Evolutionary conservation across 2,888 invertebrate genomes (phyloP).

Genomic region (Athetis lepigone): DNA sequence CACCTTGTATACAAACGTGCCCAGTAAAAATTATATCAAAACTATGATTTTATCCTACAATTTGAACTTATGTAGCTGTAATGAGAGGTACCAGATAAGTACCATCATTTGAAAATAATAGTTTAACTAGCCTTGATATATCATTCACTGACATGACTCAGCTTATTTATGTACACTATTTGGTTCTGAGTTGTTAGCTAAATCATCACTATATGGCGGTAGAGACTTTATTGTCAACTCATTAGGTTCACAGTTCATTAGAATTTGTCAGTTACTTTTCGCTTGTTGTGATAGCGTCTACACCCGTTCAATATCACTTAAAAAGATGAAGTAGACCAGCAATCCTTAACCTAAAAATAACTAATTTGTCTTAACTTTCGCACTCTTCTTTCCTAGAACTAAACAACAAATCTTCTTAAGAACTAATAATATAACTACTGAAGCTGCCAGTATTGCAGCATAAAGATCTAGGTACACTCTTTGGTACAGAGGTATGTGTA

Average conservation of each 20-base stretch:
- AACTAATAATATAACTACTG: constrained; percentile 16
- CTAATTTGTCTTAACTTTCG: constrained; percentile 46
- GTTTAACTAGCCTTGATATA: too few relatives aligned
- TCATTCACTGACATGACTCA: background rate
- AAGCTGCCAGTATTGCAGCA: constrained; percentile 39
- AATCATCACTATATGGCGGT: background rate
- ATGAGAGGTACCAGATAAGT: too few relatives aligned
- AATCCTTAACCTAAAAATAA: background rate
- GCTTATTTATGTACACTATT: background rate
- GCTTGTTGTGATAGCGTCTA: too few relatives aligned
- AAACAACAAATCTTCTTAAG: constrained; percentile 11
- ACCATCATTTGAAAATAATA: too few relatives aligned
- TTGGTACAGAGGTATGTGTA: constrained; percentile 73
- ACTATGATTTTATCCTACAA: too few relatives aligned
- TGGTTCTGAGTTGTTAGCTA: background rate
- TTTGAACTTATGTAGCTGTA: too few relatives aligned
- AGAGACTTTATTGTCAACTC: too few relatives aligned
- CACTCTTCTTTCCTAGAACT: background rate
- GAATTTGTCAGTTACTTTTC: too few relatives aligned
- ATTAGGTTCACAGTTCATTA: too few relatives aligned
- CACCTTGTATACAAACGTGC: too few relatives aligned
- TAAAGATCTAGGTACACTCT: constrained; percentile 74
- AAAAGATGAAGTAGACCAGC: background rate
- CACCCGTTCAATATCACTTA: too few relatives aligned
- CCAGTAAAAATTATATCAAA: too few relatives aligned